These are phyloP conservation scores for Glyptemys insculpta DNA, from an alignment of 2,797 vertebrate genomes.

Conservation along the genomic window DNA sequence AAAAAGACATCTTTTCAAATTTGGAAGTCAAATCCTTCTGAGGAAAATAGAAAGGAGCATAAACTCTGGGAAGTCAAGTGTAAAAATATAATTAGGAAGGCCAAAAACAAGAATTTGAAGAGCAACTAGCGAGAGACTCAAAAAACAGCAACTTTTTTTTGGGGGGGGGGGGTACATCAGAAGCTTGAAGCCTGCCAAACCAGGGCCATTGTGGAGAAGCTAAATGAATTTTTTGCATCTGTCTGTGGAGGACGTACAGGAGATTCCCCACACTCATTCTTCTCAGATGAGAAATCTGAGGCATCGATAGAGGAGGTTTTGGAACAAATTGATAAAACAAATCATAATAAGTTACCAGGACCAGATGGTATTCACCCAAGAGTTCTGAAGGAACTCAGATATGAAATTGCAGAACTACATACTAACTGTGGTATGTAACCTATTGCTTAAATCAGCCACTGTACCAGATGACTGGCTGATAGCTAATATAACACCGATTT, in stretches of 20 bases:
- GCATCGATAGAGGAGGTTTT: neutral
- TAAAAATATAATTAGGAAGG: neutral
- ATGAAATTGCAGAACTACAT: neutral
- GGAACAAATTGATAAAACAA: neutral
- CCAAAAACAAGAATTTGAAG: neutral
- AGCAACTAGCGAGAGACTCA: neutral
- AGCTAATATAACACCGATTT: neutral
- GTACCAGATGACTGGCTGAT: neutral
- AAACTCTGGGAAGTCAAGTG: neutral
- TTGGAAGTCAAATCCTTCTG: neutral
- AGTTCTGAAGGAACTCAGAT: neutral
- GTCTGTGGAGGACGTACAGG: neutral
- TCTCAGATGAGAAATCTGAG: neutral
- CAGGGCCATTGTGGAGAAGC: neutral
- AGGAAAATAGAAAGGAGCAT: neutral
- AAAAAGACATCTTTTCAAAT: neutral
- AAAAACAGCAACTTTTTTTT: too few species aligned
- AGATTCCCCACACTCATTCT: neutral
- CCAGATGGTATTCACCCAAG: neutral
- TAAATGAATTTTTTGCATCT: neutral
- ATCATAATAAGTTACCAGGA: neutral
- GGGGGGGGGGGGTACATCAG: too few species aligned
- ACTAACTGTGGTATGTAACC: neutral
- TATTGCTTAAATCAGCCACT: neutral
- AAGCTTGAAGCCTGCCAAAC: neutral